phyloP scores from a whole-genome alignment of 2,888 invertebrate genomes.

The Sinodicranocentrus sp. region DNA sequence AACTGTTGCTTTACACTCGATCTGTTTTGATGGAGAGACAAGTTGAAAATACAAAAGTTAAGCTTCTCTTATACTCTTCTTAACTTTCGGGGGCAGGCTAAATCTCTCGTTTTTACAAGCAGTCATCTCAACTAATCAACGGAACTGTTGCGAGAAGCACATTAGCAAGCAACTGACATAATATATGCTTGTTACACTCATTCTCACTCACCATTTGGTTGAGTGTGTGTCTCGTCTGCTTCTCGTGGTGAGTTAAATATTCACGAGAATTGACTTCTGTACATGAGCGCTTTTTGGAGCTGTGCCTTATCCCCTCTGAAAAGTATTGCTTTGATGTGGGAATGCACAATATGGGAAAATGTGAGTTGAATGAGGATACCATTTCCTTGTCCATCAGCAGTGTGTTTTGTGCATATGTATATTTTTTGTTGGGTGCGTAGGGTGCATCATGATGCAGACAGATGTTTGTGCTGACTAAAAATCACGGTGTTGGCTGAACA shows the following conservation, averaged over 20 bases:
- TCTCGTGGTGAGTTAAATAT: constrained; percentile 46
- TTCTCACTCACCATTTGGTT: too few relatives aligned
- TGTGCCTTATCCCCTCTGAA: too few relatives aligned
- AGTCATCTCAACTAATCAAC: not conserved
- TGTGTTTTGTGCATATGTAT: not conserved
- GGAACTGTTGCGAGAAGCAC: not conserved
- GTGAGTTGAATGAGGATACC: too few relatives aligned
- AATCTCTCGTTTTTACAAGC: constrained; percentile 12
- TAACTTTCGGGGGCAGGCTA: too few relatives aligned
- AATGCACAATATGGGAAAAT: too few relatives aligned
- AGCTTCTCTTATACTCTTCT: too few relatives aligned
- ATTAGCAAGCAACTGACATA: not conserved
- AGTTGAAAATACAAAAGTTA: too few relatives aligned
- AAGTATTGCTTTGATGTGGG: too few relatives aligned
- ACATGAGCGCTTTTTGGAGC: not conserved
- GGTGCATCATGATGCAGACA: constrained; percentile 36
- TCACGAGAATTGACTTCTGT: constrained; percentile 48
- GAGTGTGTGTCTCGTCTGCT: not conserved
- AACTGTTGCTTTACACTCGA: too few relatives aligned
- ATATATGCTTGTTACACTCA: not conserved
- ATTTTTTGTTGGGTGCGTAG: constrained; percentile 30
- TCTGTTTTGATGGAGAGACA: too few relatives aligned
- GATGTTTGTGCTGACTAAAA: too few relatives aligned
- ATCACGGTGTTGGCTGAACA: too few relatives aligned
- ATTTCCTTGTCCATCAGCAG: constrained; percentile 3